These are phyloP conservation scores for Leptopterna dolabrata DNA, from an alignment of 2,888 invertebrate species.

Conservation along the genomic window DNA sequence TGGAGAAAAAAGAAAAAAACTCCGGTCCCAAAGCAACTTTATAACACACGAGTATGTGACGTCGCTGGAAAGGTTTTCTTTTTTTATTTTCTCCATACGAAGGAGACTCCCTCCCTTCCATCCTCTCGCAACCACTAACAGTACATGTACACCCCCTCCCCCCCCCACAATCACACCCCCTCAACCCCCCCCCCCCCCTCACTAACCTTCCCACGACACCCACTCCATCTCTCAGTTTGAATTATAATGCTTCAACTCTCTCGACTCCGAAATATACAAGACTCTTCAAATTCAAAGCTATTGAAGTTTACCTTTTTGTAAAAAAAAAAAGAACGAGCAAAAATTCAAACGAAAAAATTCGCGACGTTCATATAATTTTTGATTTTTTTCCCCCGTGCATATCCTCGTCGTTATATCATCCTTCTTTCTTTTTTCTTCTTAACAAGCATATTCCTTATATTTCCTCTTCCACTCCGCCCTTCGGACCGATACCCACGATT, in stretches of 20 bases:
- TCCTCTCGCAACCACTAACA: not conserved
- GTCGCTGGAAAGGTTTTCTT: conserved; percentile 13
- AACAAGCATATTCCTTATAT: not conserved
- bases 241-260: conserved; percentile 49
- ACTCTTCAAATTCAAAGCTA: conserved; percentile 49
- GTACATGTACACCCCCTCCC: not conserved
- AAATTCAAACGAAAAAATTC: not conserved
- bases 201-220: not conserved
- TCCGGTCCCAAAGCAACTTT: conserved; percentile 49
- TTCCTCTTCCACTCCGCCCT: not conserved
- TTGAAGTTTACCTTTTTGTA: conserved; percentile 45
- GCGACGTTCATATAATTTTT: not conserved
- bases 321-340: not conserved
- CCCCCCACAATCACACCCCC: not conserved
- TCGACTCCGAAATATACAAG: conserved; percentile 45
- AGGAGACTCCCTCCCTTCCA: not conserved
- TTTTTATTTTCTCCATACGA: not conserved
- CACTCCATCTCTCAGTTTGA: conserved; percentile 14
- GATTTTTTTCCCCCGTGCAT: not conserved
- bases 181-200: not conserved
- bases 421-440: not conserved
- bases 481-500: too few species aligned
- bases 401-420: not conserved
- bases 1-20: not conserved
- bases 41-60: conserved; percentile 48